Percentiles rank a stretch among this genome's conserved stretches.
These are phyloP conservation scores for Phodopus roborovskii DNA, from an alignment of 2,113 vertebrate genomes.

Conservation along the genomic window DNA sequence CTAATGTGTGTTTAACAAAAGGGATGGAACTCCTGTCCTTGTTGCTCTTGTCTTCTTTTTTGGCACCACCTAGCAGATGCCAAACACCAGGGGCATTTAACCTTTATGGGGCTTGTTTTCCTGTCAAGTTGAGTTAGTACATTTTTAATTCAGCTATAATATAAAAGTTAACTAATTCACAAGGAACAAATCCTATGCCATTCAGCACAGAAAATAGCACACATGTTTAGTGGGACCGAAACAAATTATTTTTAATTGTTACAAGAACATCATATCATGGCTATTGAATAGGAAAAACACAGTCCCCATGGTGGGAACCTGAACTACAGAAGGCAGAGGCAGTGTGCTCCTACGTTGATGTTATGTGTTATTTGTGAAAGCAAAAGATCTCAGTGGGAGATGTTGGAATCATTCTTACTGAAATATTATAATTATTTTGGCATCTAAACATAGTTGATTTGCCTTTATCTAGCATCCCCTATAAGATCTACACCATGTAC, in stretches of 20 bases:
- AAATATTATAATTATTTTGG: slow-evolving; percentile 33
- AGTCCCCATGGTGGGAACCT: neutral
- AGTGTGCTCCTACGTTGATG: neutral
- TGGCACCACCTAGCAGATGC: neutral
- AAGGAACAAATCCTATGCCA: neutral
- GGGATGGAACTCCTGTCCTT: neutral
- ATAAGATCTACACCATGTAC: neutral
- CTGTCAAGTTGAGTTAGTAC: neutral
- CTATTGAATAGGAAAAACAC: neutral
- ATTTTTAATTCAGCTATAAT: neutral
- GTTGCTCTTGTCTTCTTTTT: neutral
- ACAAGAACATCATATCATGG: neutral
- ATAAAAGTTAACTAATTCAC: neutral
- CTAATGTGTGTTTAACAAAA: neutral
- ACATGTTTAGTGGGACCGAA: neutral
- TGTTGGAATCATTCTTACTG: neutral
- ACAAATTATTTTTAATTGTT: neutral
- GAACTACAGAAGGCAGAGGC: neutral
- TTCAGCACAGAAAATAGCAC: neutral
- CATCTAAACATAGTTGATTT: neutral
- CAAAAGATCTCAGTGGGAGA: neutral
- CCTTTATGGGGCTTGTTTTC: neutral
- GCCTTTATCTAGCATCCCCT: neutral
- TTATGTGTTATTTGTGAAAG: neutral
- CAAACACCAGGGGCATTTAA: neutral